These are phyloP conservation scores for Campopleginae sp. DNA, from an alignment of 2,888 invertebrate species.

Conservation along the genomic window DNA sequence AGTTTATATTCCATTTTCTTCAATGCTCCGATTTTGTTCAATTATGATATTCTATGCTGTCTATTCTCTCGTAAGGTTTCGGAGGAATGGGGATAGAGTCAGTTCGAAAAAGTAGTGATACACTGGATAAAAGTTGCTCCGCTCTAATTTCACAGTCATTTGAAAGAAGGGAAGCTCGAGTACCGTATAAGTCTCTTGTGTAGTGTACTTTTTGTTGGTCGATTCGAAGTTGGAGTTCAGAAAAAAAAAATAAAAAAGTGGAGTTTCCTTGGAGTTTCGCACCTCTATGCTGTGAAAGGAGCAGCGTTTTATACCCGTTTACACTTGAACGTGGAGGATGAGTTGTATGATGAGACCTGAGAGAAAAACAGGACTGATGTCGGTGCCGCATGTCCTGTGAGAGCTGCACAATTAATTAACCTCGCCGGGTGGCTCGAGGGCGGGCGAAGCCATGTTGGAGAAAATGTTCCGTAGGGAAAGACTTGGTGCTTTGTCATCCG, in stretches of 20 bases:
- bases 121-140: background rate
- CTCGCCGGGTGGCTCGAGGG: slow-evolving; percentile 72
- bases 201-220: background rate
- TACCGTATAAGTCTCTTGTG: background rate
- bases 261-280: slow-evolving; percentile 2
- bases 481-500: slow-evolving; percentile 43
- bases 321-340: slow-evolving; percentile 15
- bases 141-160: slow-evolving; percentile 4
- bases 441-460: slow-evolving; percentile 69
- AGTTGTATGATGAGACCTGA: slow-evolving; percentile 33
- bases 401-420: slow-evolving; percentile 76
- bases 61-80: background rate
- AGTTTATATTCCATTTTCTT: no score
- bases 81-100: background rate
- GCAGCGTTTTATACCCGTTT: background rate
- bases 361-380: slow-evolving; percentile 35
- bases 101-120: background rate
- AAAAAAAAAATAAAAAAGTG: slow-evolving; percentile 5
- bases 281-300: slow-evolving; percentile 10
- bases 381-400: slow-evolving; percentile 38
- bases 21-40: background rate
- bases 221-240: slow-evolving; percentile 3
- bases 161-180: background rate
- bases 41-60: background rate
- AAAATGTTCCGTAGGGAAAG: slow-evolving; percentile 64